A percentile compares a stretch with the other conserved stretches of the same genome.
These are phyloP conservation scores for Troglohyphantes excavatus DNA, from an alignment of 2,888 invertebrate genomes.

Conservation along the genomic window DNA sequence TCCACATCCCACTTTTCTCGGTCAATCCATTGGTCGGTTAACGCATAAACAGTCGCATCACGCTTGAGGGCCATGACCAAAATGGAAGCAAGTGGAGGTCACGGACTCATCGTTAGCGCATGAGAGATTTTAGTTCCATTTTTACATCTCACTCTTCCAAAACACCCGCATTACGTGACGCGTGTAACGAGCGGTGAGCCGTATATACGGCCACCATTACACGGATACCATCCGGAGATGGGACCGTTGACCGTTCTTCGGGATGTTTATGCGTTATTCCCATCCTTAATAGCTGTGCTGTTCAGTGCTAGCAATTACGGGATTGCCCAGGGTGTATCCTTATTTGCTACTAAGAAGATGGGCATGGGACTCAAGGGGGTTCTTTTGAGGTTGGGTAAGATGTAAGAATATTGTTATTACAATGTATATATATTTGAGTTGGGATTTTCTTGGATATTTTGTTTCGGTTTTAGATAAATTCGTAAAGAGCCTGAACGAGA, in stretches of 20 bases:
- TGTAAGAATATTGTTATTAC: too few relatives aligned
- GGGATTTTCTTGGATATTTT: too few relatives aligned
- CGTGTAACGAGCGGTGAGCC: conserved; percentile 21
- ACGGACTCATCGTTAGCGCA: conserved; percentile 48
- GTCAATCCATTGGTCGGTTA: neutral
- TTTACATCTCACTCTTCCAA: conserved; percentile 44
- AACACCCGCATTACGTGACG: conserved; percentile 45
- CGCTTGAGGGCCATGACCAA: conserved; percentile 14
- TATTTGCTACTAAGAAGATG: neutral
- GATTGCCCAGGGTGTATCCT: conserved; percentile 2
- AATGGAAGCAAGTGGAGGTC: conserved; percentile 28
- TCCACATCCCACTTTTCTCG: neutral
- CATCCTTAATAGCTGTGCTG: conserved; percentile 29
- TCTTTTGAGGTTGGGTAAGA: too few relatives aligned
- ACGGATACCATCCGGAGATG: neutral
- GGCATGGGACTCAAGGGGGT: neutral
- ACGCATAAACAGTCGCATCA: conserved; percentile 21
- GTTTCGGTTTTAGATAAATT: too few relatives aligned
- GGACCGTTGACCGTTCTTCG: neutral
- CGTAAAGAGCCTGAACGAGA: too few relatives aligned
- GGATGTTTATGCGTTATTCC: conserved; percentile 49
- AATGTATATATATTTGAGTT: too few relatives aligned
- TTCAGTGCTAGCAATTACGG: conserved; percentile 54
- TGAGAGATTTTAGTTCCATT: conserved; percentile 41
- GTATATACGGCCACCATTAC: conserved; percentile 35